A percentile compares a stretch with the other conserved stretches of the same genome.
Conservation (phyloP, 2,113 vertebrate species). For the Tinamus guttatus region DNA sequence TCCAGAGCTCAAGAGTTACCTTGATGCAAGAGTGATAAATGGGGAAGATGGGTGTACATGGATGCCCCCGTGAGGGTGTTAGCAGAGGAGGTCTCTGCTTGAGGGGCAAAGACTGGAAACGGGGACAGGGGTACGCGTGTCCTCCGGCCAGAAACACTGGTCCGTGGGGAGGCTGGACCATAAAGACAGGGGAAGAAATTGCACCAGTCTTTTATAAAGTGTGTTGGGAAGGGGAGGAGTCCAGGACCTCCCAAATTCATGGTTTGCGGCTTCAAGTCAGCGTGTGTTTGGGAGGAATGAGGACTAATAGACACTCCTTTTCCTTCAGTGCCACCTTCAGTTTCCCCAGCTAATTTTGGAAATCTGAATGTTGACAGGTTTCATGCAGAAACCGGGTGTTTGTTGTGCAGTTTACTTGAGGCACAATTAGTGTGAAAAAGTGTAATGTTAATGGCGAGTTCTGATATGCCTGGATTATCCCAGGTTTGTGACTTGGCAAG, state of each 20-base stretch:
- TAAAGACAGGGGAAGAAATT: not conserved
- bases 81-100: not conserved
- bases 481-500: not conserved
- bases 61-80: fast-evolving
- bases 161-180: not conserved
- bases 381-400: not conserved
- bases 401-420: not conserved
- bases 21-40: not conserved
- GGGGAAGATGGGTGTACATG: not conserved
- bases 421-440: not conserved
- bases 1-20: not conserved
- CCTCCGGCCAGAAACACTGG: fast-evolving
- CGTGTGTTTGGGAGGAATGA: fast-evolving
- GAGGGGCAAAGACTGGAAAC: not conserved
- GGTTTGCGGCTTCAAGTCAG: not conserved
- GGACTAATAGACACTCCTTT: not conserved
- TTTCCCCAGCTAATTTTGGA: not conserved
- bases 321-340: not conserved
- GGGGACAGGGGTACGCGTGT: not conserved
- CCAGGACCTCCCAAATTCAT: not conserved
- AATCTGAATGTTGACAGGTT: not conserved
- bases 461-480: not conserved
- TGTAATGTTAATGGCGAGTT: not conserved
- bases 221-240: not conserved
- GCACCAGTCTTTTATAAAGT: not conserved